Evolutionary conservation across 2,113 vertebrate genomes (phyloP).

Genomic region (Crotophaga sulcirostris): DNA sequence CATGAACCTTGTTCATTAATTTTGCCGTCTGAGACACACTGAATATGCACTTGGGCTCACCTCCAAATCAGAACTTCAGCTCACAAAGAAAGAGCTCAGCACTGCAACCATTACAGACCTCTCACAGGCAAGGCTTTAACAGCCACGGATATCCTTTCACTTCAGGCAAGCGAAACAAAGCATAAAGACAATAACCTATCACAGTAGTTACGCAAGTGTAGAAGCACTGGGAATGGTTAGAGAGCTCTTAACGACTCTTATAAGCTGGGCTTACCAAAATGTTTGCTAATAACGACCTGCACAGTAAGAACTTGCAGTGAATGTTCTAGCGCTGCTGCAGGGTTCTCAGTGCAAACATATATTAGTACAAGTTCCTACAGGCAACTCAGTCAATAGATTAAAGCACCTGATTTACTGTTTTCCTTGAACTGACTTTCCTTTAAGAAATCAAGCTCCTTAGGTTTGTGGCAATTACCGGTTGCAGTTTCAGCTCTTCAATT

Average conservation of each 20-base stretch:
- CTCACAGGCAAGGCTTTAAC: background rate
- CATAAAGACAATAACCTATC: background rate
- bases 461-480: background rate
- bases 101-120: background rate
- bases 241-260: background rate
- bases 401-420: background rate
- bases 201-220: fast-evolving
- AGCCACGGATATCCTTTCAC: background rate
- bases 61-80: background rate
- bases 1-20: background rate
- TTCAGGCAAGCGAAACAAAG: background rate
- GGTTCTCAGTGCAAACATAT: background rate
- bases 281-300: background rate
- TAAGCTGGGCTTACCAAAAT: background rate
- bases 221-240: background rate
- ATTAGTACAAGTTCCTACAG: background rate
- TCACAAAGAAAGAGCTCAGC: background rate
- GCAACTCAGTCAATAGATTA: background rate
- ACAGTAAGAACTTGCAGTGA: background rate
- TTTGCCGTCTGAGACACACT: background rate
- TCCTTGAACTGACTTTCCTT: background rate
- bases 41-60: background rate
- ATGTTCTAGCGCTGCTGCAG: background rate
- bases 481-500: background rate
- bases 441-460: background rate